A percentile compares a stretch with the other conserved stretches of the same genome.
Evolutionary conservation across 2,113 vertebrate genomes (phyloP).

Genomic region (Ochotona princeps): DNA sequence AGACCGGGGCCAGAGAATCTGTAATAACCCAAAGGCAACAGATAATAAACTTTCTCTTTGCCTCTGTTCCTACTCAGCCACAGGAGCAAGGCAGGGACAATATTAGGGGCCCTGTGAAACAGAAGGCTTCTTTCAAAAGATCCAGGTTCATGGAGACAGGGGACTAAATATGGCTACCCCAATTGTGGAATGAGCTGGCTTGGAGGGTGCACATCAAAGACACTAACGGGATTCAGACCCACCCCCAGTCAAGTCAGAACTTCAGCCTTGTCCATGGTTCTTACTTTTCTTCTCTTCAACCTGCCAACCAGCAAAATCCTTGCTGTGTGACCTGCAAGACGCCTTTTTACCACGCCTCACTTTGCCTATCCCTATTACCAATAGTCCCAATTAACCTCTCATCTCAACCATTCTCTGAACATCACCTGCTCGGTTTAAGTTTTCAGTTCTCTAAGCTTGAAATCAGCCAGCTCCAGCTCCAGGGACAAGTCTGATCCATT

Average conservation of each 20-base stretch:
- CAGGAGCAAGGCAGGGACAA: not conserved
- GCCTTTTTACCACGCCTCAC: not conserved
- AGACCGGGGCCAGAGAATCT: not conserved
- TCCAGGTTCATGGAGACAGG: not conserved
- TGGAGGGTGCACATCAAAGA: not conserved
- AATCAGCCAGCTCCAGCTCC: not conserved
- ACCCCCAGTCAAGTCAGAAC: not conserved
- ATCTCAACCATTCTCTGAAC: not conserved
- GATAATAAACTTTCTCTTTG: not conserved
- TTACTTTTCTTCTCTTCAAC: not conserved
- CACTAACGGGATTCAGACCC: not conserved
- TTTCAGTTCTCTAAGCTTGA: not conserved
- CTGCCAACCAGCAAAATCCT: not conserved
- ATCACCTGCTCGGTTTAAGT: rapidly evolving
- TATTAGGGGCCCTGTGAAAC: not conserved
- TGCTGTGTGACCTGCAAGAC: not conserved
- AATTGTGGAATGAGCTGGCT: not conserved
- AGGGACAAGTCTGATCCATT: not conserved
- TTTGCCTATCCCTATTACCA: not conserved
- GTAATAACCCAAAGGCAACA: constrained; percentile 56
- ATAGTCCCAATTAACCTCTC: not conserved
- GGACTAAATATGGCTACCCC: not conserved
- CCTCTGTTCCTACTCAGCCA: not conserved
- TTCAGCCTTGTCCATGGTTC: too few species aligned
- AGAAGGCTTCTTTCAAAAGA: not conserved